Conservation (phyloP, 2,113 vertebrate species). For the Onychorhynchus coronatus region DNA sequence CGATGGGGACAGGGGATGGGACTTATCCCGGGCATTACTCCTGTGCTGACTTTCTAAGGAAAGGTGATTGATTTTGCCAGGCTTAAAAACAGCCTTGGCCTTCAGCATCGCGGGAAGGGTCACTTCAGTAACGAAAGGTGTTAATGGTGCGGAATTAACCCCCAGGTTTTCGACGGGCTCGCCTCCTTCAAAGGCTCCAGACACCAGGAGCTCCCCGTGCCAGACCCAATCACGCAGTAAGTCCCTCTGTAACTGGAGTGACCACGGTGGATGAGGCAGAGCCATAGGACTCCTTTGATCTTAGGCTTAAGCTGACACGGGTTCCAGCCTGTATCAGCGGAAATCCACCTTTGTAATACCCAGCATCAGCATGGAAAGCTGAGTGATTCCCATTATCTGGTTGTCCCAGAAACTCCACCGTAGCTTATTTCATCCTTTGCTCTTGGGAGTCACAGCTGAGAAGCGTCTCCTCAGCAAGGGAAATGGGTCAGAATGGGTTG, state of each 20-base stretch:
- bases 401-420: background rate
- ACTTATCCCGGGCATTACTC: background rate
- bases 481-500: rapidly evolving
- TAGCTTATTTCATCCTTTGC: background rate
- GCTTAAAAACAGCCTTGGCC: background rate
- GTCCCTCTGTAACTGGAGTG: background rate
- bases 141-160: background rate
- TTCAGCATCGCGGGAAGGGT: background rate
- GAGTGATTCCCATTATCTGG: background rate
- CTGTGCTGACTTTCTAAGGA: background rate
- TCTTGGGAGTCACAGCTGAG: background rate
- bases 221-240: rapidly evolving
- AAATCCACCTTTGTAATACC: background rate
- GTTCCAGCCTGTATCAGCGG: rapidly evolving
- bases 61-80: background rate
- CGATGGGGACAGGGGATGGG: background rate
- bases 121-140: background rate
- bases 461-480: background rate
- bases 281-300: background rate
- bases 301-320: background rate
- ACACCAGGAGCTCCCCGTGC: background rate
- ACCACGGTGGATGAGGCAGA: background rate
- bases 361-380: background rate
- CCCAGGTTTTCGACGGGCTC: rapidly evolving
- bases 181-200: background rate